Conservation (phyloP, 2,113 vertebrate genomes). For the Caretta caretta region DNA sequence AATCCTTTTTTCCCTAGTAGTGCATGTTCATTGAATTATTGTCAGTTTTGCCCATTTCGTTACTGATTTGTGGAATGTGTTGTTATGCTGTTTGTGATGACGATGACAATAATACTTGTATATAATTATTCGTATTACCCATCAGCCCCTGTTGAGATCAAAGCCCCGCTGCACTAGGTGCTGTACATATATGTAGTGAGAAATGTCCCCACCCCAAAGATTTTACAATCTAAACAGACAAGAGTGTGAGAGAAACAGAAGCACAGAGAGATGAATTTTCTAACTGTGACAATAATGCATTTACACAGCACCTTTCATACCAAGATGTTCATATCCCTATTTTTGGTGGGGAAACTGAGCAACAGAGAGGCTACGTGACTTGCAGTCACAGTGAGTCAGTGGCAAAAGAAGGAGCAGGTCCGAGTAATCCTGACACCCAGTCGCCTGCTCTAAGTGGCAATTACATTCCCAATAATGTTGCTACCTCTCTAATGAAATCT, state of each 20-base stretch:
- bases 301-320: not conserved
- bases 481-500: not conserved
- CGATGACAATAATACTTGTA: not conserved
- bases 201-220: not conserved
- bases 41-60: fast-evolving
- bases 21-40: not conserved
- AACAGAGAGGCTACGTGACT: not conserved
- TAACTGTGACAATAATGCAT: not conserved
- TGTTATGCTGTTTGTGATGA: fast-evolving
- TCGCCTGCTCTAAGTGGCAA: not conserved
- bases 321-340: not conserved
- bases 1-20: not conserved
- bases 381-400: not conserved
- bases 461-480: not conserved
- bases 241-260: not conserved
- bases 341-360: not conserved
- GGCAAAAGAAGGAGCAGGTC: not conserved
- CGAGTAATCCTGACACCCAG: not conserved
- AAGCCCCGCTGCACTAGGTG: not conserved
- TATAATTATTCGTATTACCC: not conserved
- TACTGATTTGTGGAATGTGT: fast-evolving
- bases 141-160: not conserved
- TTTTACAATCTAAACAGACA: not conserved
- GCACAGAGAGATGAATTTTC: not conserved
- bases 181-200: not conserved